Evolutionary conservation across 2,113 vertebrate genomes (phyloP).

Genomic region (Indri indri): DNA sequence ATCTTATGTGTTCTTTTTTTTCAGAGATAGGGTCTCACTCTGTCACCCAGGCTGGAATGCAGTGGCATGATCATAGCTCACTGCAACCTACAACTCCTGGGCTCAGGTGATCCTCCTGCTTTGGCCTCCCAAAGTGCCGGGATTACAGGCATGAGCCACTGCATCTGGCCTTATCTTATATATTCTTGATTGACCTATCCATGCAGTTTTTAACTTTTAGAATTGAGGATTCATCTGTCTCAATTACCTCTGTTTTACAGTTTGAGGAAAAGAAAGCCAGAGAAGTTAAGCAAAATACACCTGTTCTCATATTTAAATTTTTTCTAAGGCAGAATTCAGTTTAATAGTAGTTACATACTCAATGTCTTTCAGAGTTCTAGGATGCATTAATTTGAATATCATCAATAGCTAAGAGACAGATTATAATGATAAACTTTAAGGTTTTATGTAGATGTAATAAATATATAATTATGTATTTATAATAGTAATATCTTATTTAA

Average conservation of each 20-base stretch:
- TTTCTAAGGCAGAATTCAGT: constrained; percentile 27
- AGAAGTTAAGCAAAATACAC: background rate
- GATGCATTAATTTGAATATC: constrained; percentile 22
- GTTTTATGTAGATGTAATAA: constrained; percentile 41
- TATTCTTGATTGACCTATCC: constrained; percentile 4
- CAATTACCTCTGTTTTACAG: background rate
- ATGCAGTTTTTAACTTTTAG: constrained; percentile 31
- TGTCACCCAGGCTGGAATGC: too few relatives aligned
- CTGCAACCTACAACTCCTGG: too few relatives aligned
- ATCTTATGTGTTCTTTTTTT: background rate
- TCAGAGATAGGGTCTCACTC: background rate
- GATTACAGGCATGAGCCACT: too few relatives aligned
- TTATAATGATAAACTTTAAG: constrained; percentile 31
- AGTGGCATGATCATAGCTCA: too few relatives aligned
- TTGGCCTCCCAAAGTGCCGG: too few relatives aligned
- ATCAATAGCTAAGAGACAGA: constrained; percentile 8
- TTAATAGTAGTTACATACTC: background rate
- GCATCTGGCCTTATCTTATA: background rate
- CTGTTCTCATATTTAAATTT: constrained; percentile 46
- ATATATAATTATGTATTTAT: constrained; percentile 15
- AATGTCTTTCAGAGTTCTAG: constrained; percentile 22
- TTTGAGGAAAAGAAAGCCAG: constrained; percentile 16
- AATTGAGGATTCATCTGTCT: constrained; percentile 26
- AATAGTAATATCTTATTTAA: constrained; percentile 22
- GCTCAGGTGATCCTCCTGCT: too few relatives aligned